phyloP scores from a whole-genome alignment of 2,797 vertebrate species.

The Thamnophis elegans region DNA sequence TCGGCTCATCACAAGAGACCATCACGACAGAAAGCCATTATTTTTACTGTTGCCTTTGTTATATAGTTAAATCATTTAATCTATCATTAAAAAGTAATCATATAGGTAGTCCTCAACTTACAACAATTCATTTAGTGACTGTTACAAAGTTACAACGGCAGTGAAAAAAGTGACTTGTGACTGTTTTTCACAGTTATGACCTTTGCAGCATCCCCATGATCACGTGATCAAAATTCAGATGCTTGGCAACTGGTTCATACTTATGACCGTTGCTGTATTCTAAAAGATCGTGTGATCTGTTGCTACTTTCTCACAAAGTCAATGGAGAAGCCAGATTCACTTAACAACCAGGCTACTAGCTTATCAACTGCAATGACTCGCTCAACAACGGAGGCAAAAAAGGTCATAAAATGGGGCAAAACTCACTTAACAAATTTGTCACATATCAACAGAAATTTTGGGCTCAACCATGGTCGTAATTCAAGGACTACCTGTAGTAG shows the following conservation, averaged over 20 bases:
- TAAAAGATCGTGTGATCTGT: background rate
- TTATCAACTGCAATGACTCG: background rate
- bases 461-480: background rate
- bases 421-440: background rate
- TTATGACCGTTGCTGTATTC: background rate
- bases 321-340: background rate
- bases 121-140: background rate
- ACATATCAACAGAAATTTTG: background rate
- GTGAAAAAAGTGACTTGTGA: background rate
- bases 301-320: background rate
- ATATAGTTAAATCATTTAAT: conserved; percentile 32
- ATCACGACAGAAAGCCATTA: no score
- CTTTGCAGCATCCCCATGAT: background rate
- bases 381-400: background rate
- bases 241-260: background rate
- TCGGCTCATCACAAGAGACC: no score
- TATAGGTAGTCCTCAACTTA: background rate
- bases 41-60: no score
- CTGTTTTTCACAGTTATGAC: background rate
- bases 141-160: background rate
- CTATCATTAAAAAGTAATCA: conserved; percentile 32
- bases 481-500: conserved; percentile 2
- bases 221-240: background rate
- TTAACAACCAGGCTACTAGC: background rate
- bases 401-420: background rate